Base-by-base conservation (phyloP, 1,140 invertebrate genomes). In the Galleria mellonella region DNA sequence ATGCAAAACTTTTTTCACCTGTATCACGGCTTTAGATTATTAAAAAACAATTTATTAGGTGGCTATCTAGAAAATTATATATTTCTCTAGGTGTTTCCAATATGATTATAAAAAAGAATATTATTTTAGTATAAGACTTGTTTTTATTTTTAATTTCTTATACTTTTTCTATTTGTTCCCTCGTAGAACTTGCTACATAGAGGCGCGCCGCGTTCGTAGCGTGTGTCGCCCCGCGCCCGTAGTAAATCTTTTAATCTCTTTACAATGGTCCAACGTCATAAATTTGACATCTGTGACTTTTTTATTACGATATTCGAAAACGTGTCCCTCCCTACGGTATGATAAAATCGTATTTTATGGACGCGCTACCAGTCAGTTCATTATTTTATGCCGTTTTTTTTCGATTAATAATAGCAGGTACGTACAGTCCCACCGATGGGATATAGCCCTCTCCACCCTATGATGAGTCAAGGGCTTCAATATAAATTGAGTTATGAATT, bases 251-350 rank as follows among this genome's bases (percentile, higher is more conserved):
- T 83, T 82, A 85, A 85, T 85, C 78, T 76, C 70, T 83, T 75
- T 83, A 79, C 82, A 83, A 78, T 83, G 76, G 78, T 75, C 75
- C 71, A 54, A 67, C 65, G 68, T 79, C 75, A 85, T 85, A 85
- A 85, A 85, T 85, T 85, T 83, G 78, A 85, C 78, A 83, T 83
- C 73, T 83, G 82, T 78, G 78, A 85, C 73, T 83, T 85, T 83
- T 84, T 85, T 85, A 85, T 85, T 75, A 78, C 82, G 72, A 82
- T 83, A 83, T 83, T 78, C 78, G 75, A 83, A 84, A 77, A 76
- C 74, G 77, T 83, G 77, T 68, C 63, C 64, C 72, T 84, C 82
- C 79, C 82, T 46, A 66, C 63, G 77, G 82, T 62, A 76, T 79
- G 75, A 83, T 83, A 83, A 82, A 85, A 83, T 83, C 77, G 72